Evolutionary conservation across 2,113 vertebrate genomes (phyloP).

Genomic region (Spizaetus ornatus): DNA sequence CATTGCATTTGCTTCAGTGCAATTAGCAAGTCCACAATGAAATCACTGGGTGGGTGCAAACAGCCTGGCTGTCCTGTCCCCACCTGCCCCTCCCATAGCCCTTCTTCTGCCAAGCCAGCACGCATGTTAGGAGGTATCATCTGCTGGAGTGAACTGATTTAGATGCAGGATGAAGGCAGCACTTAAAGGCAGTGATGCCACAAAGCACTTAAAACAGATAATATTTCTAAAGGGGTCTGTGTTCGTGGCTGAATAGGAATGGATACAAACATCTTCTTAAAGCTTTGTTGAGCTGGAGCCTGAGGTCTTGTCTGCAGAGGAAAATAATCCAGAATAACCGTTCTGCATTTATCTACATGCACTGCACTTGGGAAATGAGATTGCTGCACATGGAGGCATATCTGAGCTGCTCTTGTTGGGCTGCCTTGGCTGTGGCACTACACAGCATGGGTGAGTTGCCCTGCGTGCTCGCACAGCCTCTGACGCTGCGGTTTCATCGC

Average conservation of each 20-base stretch:
- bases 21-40: background rate
- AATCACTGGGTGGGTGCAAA: background rate
- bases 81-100: rapidly evolving
- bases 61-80: background rate
- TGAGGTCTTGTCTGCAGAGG: background rate
- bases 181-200: background rate
- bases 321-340: background rate
- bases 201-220: background rate
- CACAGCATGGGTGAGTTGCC: rapidly evolving
- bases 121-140: rapidly evolving
- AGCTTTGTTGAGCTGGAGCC: background rate
- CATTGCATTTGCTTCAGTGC: background rate
- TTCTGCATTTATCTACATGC: background rate
- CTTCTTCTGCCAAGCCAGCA: background rate
- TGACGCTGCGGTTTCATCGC: background rate
- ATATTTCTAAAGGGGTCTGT: background rate
- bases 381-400: background rate
- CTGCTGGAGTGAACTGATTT: background rate
- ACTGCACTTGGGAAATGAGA: background rate
- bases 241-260: background rate
- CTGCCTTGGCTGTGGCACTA: rapidly evolving
- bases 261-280: background rate
- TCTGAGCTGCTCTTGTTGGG: background rate
- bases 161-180: background rate
- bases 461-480: rapidly evolving